Evolutionary conservation across 92 coral and sea anemone species (phyloP).

Genomic region (Phymanthus crucifer): DNA sequence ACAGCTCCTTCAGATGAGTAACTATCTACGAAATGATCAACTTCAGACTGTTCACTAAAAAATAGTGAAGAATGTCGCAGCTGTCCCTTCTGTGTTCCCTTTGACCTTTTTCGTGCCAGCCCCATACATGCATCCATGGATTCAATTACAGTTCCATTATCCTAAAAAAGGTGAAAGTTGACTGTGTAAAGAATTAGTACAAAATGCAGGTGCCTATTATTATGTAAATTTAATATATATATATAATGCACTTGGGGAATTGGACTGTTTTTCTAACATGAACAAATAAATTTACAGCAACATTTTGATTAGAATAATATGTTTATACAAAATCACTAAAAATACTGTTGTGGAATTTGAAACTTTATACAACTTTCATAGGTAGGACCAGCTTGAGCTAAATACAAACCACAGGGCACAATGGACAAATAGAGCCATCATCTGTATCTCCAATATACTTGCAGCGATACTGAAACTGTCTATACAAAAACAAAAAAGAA

Average conservation of each 20-base stretch:
- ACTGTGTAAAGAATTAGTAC: background rate
- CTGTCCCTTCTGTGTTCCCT: conserved; percentile 15
- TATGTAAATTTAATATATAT: too few relatives aligned
- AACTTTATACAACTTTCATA: too few relatives aligned
- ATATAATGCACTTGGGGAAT: background rate
- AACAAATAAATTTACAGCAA: background rate
- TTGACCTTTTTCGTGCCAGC: conserved; percentile 26
- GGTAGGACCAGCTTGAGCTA: background rate
- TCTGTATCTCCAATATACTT: background rate
- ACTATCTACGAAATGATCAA: conserved; percentile 30
- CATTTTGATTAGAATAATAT: too few relatives aligned
- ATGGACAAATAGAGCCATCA: background rate
- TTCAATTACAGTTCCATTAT: conserved; percentile 14
- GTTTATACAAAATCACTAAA: too few relatives aligned
- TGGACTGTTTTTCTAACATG: background rate
- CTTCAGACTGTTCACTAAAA: conserved; percentile 31
- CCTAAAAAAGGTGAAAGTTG: background rate
- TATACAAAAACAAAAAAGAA: background rate
- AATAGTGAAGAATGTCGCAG: conserved; percentile 14
- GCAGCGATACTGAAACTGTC: background rate
- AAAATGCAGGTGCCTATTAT: background rate
- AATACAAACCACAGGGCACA: background rate
- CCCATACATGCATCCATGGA: conserved; percentile 45
- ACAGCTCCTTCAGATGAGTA: conserved; percentile 20
- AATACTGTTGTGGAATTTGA: too few relatives aligned